Conservation (phyloP, 2,113 vertebrate genomes). For the Callocephalon fimbriatum region DNA sequence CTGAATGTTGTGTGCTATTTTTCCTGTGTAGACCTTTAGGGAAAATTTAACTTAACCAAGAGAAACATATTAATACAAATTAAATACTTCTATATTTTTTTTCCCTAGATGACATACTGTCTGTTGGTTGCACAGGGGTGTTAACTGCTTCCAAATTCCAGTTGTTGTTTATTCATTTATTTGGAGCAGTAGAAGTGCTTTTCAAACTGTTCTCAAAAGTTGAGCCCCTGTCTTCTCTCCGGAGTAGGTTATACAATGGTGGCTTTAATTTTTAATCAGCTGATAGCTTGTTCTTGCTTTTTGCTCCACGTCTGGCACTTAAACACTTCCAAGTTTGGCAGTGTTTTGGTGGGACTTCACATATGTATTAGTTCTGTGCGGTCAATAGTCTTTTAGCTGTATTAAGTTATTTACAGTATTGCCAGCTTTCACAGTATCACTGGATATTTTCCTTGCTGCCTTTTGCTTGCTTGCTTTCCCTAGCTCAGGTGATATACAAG, state of each 20-base stretch:
- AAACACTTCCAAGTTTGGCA: not conserved
- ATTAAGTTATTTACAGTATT: not conserved
- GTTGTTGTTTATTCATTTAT: not conserved
- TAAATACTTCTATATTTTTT: not conserved
- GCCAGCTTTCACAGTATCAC: not conserved
- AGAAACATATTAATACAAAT: constrained; percentile 15
- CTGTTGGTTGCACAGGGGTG: not conserved
- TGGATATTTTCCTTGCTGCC: not conserved
- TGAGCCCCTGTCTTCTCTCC: not conserved
- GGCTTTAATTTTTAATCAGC: constrained; percentile 5
- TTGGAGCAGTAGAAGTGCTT: not conserved
- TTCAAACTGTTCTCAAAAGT: not conserved
- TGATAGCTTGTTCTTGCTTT: not conserved
- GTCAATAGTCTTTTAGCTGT: not conserved
- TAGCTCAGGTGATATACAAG: not conserved
- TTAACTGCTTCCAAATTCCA: not conserved
- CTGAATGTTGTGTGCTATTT: constrained; percentile 19
- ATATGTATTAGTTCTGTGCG: not conserved
- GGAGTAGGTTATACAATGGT: fast-evolving
- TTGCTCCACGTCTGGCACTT: not conserved
- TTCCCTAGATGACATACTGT: not conserved
- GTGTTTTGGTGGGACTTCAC: not conserved
- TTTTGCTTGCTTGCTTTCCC: not conserved
- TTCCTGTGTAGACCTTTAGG: constrained; percentile 7
- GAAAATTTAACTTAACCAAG: constrained; percentile 36